These are phyloP conservation scores for Trematocara stigmaticum DNA, from an alignment of 2,113 vertebrate species.

Conservation along the genomic window DNA sequence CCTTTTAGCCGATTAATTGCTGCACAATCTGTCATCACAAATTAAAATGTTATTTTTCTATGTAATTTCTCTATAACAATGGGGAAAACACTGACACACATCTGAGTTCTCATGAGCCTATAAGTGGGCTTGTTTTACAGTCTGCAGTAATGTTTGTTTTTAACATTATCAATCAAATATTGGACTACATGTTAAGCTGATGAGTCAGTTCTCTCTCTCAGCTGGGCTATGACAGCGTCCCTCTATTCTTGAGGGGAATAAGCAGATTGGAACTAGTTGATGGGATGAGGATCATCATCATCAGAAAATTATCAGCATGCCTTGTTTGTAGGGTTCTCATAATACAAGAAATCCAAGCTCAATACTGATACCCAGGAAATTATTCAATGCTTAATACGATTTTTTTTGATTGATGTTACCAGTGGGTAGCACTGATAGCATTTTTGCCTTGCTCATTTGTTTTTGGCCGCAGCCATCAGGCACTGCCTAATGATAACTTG, in stretches of 20 bases:
- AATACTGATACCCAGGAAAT: background rate
- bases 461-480: fast-evolving
- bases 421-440: background rate
- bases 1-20: background rate
- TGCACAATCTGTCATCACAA: background rate
- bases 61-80: background rate
- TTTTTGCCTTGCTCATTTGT: background rate
- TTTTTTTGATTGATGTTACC: fast-evolving
- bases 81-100: background rate
- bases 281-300: conserved; percentile 32
- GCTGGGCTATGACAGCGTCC: conserved; percentile 2
- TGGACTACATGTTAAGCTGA: background rate
- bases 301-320: conserved; percentile 31
- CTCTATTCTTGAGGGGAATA: conserved; percentile 18
- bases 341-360: background rate
- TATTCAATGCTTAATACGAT: background rate
- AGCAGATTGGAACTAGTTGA: conserved; percentile 34
- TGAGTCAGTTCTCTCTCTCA: background rate
- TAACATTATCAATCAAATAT: background rate
- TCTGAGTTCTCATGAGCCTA: background rate
- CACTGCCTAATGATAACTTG: background rate
- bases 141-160: background rate
- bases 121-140: background rate
- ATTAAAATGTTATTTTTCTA: background rate
- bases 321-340: background rate